Base-by-base conservation (phyloP, 2,113 vertebrate genomes). In the Motacilla tschutschensis region DNA sequence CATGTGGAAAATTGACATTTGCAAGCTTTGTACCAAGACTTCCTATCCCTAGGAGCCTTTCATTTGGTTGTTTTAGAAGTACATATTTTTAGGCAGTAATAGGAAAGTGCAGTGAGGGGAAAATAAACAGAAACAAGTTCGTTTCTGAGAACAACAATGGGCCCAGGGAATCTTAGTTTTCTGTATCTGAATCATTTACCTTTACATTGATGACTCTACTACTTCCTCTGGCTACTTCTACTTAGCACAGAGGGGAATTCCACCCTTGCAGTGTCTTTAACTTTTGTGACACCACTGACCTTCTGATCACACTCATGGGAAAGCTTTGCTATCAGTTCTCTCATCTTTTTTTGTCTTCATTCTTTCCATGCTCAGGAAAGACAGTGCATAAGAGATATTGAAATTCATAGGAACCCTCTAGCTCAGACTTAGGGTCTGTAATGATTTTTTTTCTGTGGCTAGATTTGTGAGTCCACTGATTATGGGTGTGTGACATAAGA, bases 1-100 rank as follows among this genome's bases (percentile, higher is more conserved):
- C 88, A 83, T 48, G 48, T 83, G 65, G 51, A 89, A 91, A 92
- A 93, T 57, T 91, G 88, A 28, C 70, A 71, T 77, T 85, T 89
- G 5, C 36, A 66, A 78, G 36, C 44, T 80, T 89, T 83, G 26
- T 51, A 89, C 17, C 28, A 80, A 72, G 38, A 48, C 16, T 71
- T 77, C 18, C 25, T 85, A 51, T n/a, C 65, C 62, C 62, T 64
- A 24, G 8, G 48, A 83, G 25, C 41, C 41, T 44, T 83, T 89
- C 22, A 43, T 81, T 71, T 74, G 31, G 15, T 67, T 89, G 17
- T 71, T 83, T 83, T 38, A 60, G 60, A 92, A 78, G 55, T 47
- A 48, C 1, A 0, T 43, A 16, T 44, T 80, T 89, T 93, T 65
- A 78, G 69, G 51, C 25, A 87, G 6, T 36, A 89, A 55, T 47